Evolutionary conservation across 2,113 vertebrate genomes (phyloP).

Genomic region (Mobula hypostoma): DNA sequence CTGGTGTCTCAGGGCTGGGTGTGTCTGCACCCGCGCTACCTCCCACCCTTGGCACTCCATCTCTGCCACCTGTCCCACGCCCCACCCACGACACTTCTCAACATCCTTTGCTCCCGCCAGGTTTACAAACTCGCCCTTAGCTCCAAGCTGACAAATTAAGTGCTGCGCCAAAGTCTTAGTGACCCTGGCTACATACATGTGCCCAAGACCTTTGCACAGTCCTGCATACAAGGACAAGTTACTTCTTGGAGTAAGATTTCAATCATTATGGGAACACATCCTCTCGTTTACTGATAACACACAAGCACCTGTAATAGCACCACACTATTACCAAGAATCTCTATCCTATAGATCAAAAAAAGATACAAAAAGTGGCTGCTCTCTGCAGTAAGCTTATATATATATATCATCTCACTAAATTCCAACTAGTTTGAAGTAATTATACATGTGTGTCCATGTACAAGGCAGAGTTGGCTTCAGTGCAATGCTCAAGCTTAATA

Average conservation of each 20-base stretch:
- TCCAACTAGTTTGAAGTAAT: background rate
- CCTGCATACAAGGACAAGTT: background rate
- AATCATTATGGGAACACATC: background rate
- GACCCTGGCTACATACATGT: no score
- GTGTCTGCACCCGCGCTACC: no score
- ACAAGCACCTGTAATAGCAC: background rate
- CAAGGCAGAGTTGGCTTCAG: background rate
- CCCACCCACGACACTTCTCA: no score
- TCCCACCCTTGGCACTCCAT: no score
- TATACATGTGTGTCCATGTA: background rate
- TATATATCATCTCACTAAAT: background rate
- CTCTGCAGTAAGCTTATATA: background rate
- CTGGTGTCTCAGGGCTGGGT: no score
- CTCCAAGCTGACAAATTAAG: no score
- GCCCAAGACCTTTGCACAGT: no score
- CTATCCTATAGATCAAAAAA: background rate
- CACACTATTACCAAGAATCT: background rate
- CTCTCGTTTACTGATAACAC: background rate
- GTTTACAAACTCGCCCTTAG: no score
- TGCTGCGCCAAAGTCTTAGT: no score
- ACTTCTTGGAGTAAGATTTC: background rate
- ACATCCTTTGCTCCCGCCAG: no score
- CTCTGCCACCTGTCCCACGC: no score
- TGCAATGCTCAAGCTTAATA: background rate
- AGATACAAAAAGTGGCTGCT: background rate